These are phyloP conservation scores for Mormyrus lacerda DNA, from an alignment of 2,113 vertebrate species.

Conservation along the genomic window DNA sequence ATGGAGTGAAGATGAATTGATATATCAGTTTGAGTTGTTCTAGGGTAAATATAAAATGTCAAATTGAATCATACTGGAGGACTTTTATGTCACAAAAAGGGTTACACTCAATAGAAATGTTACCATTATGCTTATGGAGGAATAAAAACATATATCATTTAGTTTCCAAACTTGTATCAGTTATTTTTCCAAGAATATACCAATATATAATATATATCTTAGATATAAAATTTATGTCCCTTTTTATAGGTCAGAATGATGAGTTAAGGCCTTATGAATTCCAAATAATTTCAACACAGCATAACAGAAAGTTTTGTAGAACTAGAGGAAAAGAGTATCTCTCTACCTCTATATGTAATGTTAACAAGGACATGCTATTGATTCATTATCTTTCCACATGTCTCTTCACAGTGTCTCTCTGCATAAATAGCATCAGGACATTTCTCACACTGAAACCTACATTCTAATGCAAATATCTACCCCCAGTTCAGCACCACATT, in stretches of 20 bases:
- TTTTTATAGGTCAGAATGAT: background rate
- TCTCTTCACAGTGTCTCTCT: background rate
- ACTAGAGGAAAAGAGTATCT: background rate
- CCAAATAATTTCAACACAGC: background rate
- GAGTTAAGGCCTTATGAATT: background rate
- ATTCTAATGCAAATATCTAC: background rate
- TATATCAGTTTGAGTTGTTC: background rate
- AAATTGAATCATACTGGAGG: background rate
- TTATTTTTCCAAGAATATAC: background rate
- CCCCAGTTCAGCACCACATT: background rate
- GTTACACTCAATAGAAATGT: background rate
- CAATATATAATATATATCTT: background rate
- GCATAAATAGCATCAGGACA: background rate
- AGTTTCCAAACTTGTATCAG: background rate
- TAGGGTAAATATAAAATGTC: background rate
- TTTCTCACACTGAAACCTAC: background rate
- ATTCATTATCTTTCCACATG: background rate
- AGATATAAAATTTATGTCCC: background rate
- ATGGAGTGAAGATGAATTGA: background rate
- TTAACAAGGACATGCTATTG: background rate
- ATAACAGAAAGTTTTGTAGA: background rate
- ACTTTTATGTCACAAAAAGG: background rate
- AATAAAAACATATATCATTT: background rate
- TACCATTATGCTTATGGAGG: background rate
- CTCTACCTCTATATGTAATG: background rate